phyloP scores from a whole-genome alignment of 2,888 invertebrate species.

The Ophioninae sp. region DNA sequence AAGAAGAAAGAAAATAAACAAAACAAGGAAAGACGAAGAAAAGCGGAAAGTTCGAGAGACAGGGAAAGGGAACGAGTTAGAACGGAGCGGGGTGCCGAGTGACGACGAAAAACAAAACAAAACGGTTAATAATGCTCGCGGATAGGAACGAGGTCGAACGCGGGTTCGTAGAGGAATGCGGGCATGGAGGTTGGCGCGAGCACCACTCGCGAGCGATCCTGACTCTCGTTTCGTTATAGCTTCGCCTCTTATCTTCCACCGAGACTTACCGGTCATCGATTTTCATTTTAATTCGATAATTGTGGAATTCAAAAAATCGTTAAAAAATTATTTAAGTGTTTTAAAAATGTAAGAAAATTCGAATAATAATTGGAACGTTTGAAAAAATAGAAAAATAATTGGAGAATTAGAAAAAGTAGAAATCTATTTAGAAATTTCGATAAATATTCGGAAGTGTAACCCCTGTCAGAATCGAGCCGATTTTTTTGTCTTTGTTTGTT shows the following conservation, averaged over 20 bases:
- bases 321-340: no score
- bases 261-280: not conserved
- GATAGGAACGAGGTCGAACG: conserved; percentile 76
- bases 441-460: no score
- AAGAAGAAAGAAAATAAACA: not conserved
- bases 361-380: no score
- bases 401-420: no score
- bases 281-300: no score
- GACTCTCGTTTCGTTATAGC: conserved; percentile 50
- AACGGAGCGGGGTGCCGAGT: conserved; percentile 38
- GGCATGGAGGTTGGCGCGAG: conserved; percentile 72
- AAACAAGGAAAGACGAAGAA: not conserved
- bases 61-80: conserved; percentile 12
- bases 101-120: conserved; percentile 67
- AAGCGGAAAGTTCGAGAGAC: conserved; percentile 4
- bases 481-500: no score
- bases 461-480: no score
- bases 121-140: conserved; percentile 65
- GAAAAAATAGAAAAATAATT: no score
- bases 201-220: conserved; percentile 64
- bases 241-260: conserved; percentile 7
- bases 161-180: conserved; percentile 75
- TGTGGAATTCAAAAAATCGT: no score
- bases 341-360: no score
- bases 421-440: no score